These are phyloP conservation scores for Caenorhabditis plicata DNA, from an alignment of 2,888 invertebrate genomes.

Conservation along the genomic window DNA sequence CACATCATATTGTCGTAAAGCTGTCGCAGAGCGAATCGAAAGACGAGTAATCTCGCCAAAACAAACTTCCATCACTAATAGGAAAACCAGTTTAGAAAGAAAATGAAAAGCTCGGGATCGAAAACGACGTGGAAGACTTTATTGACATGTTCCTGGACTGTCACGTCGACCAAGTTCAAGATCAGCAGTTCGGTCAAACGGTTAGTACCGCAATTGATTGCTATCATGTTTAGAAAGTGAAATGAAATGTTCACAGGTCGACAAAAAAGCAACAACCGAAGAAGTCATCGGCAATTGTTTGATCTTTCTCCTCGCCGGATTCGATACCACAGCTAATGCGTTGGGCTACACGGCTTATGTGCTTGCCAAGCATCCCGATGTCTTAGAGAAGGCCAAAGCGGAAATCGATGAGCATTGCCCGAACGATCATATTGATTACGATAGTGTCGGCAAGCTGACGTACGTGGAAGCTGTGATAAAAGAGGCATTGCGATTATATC, in stretches of 20 bases:
- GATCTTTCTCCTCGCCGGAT: constrained; percentile 60
- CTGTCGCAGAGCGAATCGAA: constrained; percentile 1
- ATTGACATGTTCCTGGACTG: constrained; percentile 61
- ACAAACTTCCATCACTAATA: neutral
- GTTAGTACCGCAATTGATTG: neutral
- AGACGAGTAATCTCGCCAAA: constrained; percentile 13
- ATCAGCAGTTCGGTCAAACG: constrained; percentile 6
- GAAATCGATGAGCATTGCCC: constrained; percentile 44
- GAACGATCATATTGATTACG: constrained; percentile 35
- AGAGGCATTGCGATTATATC: constrained; percentile 53
- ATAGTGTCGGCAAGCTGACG: constrained; percentile 42
- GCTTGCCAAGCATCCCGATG: constrained; percentile 66
- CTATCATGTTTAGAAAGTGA: neutral
- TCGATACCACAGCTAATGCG: constrained; percentile 69
- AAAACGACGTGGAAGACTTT: constrained; percentile 46
- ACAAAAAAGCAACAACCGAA: constrained; percentile 41
- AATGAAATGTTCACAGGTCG: constrained; percentile 20
- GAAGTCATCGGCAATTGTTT: constrained; percentile 53
- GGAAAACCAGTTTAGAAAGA: constrained; percentile 7
- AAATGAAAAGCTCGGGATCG: constrained; percentile 19
- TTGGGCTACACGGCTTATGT: constrained; percentile 68
- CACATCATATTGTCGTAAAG: constrained; percentile 2
- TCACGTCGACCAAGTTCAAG: constrained; percentile 24
- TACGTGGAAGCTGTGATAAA: constrained; percentile 56
- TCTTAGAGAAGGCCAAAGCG: constrained; percentile 28